Evolutionary conservation across 2,888 invertebrate genomes (phyloP), one percentile per base, ranked within the genome.

Genomic region (Diplazon laetatorius): DNA sequence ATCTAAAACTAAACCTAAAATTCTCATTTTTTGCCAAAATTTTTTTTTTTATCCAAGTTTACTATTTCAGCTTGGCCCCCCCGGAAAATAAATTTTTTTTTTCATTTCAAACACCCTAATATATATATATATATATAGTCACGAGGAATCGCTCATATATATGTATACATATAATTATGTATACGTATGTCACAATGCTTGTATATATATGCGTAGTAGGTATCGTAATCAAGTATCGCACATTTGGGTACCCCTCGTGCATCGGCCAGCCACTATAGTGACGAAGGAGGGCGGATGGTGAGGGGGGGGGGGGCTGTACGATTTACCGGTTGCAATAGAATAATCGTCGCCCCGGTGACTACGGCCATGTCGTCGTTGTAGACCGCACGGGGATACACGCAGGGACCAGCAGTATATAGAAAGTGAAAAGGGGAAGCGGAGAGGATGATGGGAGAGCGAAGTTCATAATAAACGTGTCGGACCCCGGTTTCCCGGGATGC

Each of bases 391-490:
- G 50, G 30, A 6, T 30, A n/a, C n/a, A n/a, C 6, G 30, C 30
- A 30, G 30, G 30, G 50, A 16, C 42, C 52, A 39, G 86, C 87
- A 92, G 50, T 52, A n/a, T n/a, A n/a, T n/a, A n/a, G 71, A 60
- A 65, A 35, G 68, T 65, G 77, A 78, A 82, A 82, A 76, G 83
- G 80, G 52, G 75, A 65, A 72, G 57, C 14, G 39, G 52, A 22
- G 57, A 25, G 44, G 55, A 44, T 1, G 42, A 59, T 52, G 48
- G 63, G 50, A 66, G 35, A 68, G 42, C 84, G 80, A 82, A 85
- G 87, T 87, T 87, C 85, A 89, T 87, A 89, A 89, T 88, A 88
- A 30, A 88, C 83, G 68, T 52, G 83, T 84, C 80, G 83, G 80
- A 78, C 80, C 80, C 81, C 80, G 63, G 79, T 78, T 80, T 65